phyloP scores from a whole-genome alignment of 2,888 invertebrate genomes.

The Chamaedrilus cognettii region DNA sequence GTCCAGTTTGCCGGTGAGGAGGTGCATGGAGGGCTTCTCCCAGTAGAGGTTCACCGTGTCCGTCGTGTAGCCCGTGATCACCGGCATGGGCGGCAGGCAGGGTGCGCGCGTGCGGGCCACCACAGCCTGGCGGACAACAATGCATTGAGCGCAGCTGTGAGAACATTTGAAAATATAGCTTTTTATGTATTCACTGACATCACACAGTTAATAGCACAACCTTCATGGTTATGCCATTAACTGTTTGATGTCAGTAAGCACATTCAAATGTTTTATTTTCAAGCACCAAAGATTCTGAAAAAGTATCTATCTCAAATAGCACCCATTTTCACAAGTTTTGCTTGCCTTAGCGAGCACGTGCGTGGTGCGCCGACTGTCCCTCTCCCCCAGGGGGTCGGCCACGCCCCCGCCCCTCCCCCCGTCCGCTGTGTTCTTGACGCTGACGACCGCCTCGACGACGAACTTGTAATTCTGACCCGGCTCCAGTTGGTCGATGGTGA shows the following conservation, averaged over 20 bases:
- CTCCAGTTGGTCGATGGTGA: conserved; percentile 48
- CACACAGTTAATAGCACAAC: too few species aligned
- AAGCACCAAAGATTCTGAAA: too few species aligned
- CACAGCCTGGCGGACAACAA: too few species aligned
- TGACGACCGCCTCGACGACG: conserved; percentile 58
- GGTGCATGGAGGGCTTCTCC: conserved; percentile 57
- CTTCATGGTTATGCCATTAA: too few species aligned
- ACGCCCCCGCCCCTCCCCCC: not conserved
- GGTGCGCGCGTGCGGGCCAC: conserved; percentile 55
- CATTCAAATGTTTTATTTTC: too few species aligned
- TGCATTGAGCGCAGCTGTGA: too few species aligned
- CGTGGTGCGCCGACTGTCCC: conserved; percentile 51
- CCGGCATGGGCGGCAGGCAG: conserved; percentile 52
- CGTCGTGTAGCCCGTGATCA: conserved; percentile 52
- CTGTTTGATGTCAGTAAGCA: too few species aligned
- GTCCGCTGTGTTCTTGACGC: conserved; percentile 55
- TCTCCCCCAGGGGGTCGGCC: conserved; percentile 44
- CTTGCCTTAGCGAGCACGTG: conserved; percentile 57
- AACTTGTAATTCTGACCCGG: conserved; percentile 57
- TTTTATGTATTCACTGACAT: too few species aligned
- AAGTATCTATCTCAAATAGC: too few species aligned
- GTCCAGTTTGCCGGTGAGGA: conserved; percentile 46
- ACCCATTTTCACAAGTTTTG: too few species aligned
- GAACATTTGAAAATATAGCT: too few species aligned
- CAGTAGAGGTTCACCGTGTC: conserved; percentile 55